Evolutionary conservation across 2,888 invertebrate genomes (phyloP), one percentile per base, ranked within the genome.

Genomic region (Pyrocoelia pectoralis): DNA sequence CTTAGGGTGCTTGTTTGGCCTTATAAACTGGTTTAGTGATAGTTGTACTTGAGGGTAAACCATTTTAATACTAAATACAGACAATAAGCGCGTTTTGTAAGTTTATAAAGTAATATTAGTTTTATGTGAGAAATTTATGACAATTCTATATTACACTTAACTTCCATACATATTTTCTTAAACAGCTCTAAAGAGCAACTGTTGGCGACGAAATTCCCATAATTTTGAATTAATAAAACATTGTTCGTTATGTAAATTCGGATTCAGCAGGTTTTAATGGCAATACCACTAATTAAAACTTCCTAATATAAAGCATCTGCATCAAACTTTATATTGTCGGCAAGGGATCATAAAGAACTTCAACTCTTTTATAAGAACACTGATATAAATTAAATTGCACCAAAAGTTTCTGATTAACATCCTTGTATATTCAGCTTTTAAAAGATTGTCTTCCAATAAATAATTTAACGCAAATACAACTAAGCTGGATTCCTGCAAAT

Each of bases 251-350:
- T 72, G 72, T 68, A 72, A 71, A 72, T 72, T 68, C 64, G 63
- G 65, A 69, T 71, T 70, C 70, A 68, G 68, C 67, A 68, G 70
- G 69, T 72, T 72, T 72, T 71, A 70, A 72, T 71, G 65, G 69
- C 70, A 68, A 71, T 70, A 66, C 61, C 50, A 65, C 68, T 67
- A 71, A 72, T 71, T 72, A 72, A 70, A 72, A 72, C 70, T 71
- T 68, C 58, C 63, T 68, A 68, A 70, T 70, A 68, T 68, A 70
- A 72, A 70, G 68, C 68, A 66, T 66, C 62, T 62, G 52, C 57
- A 58, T 51, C 57, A 67, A 67, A 68, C 60, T 67, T 68, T 67
- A 68, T 68, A 62, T 65, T 61, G 65, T 65, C 63, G 46, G 58
- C 48, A 51, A 56, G 57, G 53, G 51, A 64, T 61, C 64, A 57